Evolutionary conservation across 2,888 invertebrate genomes (phyloP).

Genomic region (Cheilosia impressa): DNA sequence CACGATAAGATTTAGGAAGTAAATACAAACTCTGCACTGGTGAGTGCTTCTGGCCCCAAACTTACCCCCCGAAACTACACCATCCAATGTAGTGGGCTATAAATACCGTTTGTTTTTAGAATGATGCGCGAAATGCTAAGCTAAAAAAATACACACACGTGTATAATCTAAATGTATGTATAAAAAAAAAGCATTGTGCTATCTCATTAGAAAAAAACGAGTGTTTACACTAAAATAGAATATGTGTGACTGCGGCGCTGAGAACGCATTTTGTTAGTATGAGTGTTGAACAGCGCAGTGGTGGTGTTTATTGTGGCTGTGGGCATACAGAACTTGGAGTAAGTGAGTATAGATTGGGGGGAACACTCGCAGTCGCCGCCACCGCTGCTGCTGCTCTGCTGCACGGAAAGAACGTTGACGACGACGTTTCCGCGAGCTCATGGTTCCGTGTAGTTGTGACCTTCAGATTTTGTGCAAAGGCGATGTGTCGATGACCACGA

Average conservation of each 20-base stretch:
- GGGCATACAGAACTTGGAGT: conserved; percentile 46
- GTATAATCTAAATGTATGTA: conserved; percentile 35
- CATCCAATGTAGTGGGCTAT: conserved; percentile 59
- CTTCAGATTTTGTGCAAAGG: conserved; percentile 85
- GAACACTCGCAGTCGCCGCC: conserved; percentile 57
- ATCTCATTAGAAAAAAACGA: conserved; percentile 63
- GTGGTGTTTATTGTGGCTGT: conserved; percentile 53
- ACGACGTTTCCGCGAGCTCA: conserved; percentile 71
- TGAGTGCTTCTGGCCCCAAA: conserved; percentile 25
- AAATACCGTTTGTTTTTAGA: conserved; percentile 75
- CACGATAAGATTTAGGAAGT: conserved; percentile 67
- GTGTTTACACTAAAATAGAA: conserved; percentile 73
- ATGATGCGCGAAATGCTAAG: conserved; percentile 73
- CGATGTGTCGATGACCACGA: conserved; percentile 85
- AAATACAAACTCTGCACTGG: conserved; percentile 25
- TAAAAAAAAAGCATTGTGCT: conserved; percentile 42
- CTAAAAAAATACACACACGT: conserved; percentile 41
- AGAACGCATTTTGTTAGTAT: conserved; percentile 17
- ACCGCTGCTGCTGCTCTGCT: conserved; percentile 73
- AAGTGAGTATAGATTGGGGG: conserved; percentile 59
- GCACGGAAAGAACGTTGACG: conserved; percentile 66
- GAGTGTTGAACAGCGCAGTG: conserved; percentile 32
- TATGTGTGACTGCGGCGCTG: conserved; percentile 60
- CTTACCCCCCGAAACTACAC: conserved; percentile 19
- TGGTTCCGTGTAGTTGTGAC: conserved; percentile 83